Evolutionary conservation across 2,888 invertebrate genomes (phyloP).

Genomic region (Labia minor): DNA sequence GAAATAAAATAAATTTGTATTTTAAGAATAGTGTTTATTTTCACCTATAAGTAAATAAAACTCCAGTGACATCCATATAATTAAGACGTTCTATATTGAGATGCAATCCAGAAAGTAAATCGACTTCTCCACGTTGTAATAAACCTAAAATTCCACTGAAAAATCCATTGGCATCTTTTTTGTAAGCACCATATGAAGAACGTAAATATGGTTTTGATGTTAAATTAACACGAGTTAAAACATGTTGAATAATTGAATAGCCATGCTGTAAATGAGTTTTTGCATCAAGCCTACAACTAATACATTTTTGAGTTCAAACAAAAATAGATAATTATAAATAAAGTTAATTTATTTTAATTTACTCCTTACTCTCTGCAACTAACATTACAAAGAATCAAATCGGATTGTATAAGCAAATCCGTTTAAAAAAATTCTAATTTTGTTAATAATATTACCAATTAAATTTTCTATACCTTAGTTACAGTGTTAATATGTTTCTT

Average conservation of each 20-base stretch:
- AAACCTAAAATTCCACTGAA: background rate
- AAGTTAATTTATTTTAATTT: background rate
- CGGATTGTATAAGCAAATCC: too few relatives aligned
- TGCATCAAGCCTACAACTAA: too few relatives aligned
- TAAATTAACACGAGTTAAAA: background rate
- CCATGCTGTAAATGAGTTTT: background rate
- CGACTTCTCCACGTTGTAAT: background rate
- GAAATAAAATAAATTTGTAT: too few relatives aligned
- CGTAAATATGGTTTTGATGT: background rate
- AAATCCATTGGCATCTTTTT: slow-evolving; percentile 2
- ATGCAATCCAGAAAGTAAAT: background rate
- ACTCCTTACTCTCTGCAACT: too few relatives aligned
- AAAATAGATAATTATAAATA: background rate
- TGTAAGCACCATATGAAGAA: background rate
- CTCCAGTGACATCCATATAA: background rate
- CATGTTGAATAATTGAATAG: background rate
- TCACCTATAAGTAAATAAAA: background rate
- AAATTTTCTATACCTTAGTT: background rate
- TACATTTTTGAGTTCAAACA: background rate
- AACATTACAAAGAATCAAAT: too few relatives aligned
- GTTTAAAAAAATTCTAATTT: too few relatives aligned
- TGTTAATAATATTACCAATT: too few relatives aligned
- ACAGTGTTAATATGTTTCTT: background rate
- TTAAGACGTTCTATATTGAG: background rate
- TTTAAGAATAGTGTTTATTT: too few relatives aligned